These are phyloP conservation scores for Atta texana DNA, from an alignment of 1,140 invertebrate genomes.

Conservation along the genomic window DNA sequence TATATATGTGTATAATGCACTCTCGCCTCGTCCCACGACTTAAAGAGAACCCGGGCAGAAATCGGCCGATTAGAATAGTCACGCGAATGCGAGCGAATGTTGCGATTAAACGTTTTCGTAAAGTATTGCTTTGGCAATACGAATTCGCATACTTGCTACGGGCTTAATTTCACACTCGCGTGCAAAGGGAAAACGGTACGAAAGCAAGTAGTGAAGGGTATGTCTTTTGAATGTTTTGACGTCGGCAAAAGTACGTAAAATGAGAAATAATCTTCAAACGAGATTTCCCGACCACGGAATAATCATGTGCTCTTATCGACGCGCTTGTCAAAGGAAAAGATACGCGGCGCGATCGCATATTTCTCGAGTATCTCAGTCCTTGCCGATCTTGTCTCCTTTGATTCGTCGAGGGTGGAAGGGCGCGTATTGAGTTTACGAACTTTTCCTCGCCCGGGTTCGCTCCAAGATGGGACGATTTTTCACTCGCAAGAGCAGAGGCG, in stretches of 20 bases:
- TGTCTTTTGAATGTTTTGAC: conserved; percentile 22
- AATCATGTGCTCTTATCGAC: conserved; percentile 59
- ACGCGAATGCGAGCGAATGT: conserved; percentile 34
- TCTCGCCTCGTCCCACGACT: neutral
- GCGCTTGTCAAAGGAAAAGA: conserved; percentile 56
- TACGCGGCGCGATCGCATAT: conserved; percentile 1
- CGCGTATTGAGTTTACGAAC: conserved; percentile 51
- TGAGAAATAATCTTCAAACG: conserved; percentile 43
- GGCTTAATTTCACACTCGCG: conserved; percentile 51
- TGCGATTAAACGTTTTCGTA: conserved; percentile 7
- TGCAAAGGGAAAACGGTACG: conserved; percentile 23
- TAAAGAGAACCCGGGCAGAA: neutral
- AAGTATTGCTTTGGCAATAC: conserved; percentile 6
- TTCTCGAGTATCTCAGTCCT: conserved; percentile 42
- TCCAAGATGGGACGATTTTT: conserved; percentile 52
- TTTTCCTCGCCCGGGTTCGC: neutral
- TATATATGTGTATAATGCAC: too few relatives aligned
- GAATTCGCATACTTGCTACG: conserved; percentile 34
- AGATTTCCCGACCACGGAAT: conserved; percentile 47
- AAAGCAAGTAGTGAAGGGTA: neutral
- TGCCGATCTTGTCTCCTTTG: conserved; percentile 2
- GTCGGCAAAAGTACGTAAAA: conserved; percentile 19
- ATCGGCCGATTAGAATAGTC: conserved; percentile 48
- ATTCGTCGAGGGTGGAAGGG: neutral
- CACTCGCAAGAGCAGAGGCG: conserved; percentile 13